A percentile compares a stretch with the other conserved stretches of the same genome.
These are phyloP conservation scores for Rhynchomys soricoides DNA, from an alignment of 2,113 vertebrate species.

Conservation along the genomic window DNA sequence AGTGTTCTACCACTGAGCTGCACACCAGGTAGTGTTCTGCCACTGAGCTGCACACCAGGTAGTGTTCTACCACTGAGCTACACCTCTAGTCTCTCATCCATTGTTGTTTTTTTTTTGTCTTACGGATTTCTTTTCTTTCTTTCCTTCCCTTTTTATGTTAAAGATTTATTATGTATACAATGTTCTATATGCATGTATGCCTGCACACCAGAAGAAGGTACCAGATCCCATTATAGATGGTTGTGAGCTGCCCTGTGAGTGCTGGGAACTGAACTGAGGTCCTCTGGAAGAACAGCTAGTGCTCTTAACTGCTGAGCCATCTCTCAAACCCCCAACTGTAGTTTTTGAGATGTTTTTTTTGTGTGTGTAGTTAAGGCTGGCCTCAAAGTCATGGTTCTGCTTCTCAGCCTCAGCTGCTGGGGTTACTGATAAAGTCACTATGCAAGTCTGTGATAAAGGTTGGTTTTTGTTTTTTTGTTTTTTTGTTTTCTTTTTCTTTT, in stretches of 20 bases:
- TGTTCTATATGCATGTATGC: no score
- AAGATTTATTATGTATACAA: no score
- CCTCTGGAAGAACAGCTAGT: not conserved
- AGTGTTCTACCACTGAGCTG: no score
- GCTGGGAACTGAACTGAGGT: not conserved
- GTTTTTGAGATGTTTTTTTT: not conserved
- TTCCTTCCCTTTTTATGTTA: no score
- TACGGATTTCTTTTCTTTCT: not conserved
- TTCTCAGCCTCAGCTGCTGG: not conserved
- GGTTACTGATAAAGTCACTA: not conserved
- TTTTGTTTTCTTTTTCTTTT: no score
- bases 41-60: fast-evolving
- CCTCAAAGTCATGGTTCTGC: not conserved
- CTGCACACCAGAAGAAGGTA: no score
- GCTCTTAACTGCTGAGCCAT: not conserved
- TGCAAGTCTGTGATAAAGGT: not conserved
- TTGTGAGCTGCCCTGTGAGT: not conserved
- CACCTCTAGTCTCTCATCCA: not conserved
- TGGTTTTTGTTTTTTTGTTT: no score
- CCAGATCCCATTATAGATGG: no score
- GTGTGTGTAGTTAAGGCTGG: not conserved
- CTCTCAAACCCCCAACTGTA: not conserved
- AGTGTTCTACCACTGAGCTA: no score
- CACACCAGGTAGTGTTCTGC: no score
- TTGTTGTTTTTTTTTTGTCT: not conserved